Evolutionary conservation across 2,113 vertebrate species (phyloP).

Genomic region (Gobius niger): DNA sequence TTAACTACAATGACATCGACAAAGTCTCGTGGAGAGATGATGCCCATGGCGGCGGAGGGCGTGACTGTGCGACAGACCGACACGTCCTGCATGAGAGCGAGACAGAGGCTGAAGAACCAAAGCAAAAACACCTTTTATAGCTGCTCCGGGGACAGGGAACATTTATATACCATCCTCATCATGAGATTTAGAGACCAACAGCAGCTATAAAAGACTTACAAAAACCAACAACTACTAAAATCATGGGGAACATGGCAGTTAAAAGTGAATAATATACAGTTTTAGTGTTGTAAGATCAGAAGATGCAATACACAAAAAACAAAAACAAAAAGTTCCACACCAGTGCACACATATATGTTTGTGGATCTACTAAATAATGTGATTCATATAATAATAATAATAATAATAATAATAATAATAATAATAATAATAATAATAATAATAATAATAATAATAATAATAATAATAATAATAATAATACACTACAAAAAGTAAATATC

Average conservation of each 20-base stretch:
- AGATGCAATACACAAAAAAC: too few relatives aligned
- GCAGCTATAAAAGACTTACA: constrained; percentile 17
- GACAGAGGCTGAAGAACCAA: constrained; percentile 13
- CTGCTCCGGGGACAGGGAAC: neutral
- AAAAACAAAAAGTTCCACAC: too few relatives aligned
- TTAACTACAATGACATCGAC: constrained; percentile 87
- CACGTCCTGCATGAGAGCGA: constrained; percentile 72
- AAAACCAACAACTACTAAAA: neutral
- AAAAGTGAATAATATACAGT: neutral
- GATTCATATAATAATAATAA: too few relatives aligned
- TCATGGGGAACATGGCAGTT: neutral
- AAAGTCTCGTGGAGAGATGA: constrained; percentile 94
- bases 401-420: too few relatives aligned
- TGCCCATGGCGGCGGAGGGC: constrained; percentile 88
- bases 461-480: too few relatives aligned
- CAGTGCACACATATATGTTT: too few relatives aligned
- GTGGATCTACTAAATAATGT: too few relatives aligned
- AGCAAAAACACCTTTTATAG: constrained; percentile 29
- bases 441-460: too few relatives aligned
- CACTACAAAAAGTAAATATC: too few relatives aligned
- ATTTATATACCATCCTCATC: neutral
- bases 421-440: too few relatives aligned
- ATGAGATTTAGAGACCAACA: neutral
- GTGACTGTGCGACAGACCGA: constrained; percentile 86
- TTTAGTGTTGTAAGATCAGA: too few relatives aligned